phyloP scores from a whole-genome alignment of 2,797 vertebrate genomes.

The Helarctos malayanus region DNA sequence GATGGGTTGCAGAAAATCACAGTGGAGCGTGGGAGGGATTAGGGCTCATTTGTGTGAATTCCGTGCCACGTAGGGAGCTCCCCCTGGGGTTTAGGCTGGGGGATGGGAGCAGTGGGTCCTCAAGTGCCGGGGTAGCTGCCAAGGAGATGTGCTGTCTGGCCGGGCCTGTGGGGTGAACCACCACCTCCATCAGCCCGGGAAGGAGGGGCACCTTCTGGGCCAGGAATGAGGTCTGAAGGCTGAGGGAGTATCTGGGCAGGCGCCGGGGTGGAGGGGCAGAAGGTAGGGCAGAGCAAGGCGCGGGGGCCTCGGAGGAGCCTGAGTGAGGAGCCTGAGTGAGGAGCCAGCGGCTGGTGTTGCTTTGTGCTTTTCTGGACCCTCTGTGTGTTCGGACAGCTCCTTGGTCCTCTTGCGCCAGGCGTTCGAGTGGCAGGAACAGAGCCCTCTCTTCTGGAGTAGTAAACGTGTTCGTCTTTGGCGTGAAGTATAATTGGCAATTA shows the following conservation, averaged over 20 bases:
- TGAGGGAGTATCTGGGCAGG: accelerated
- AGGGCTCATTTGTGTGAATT: accelerated
- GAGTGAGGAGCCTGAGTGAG: not conserved
- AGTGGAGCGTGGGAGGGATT: accelerated
- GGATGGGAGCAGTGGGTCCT: not conserved
- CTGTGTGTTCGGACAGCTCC: accelerated
- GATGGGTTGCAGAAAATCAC: accelerated
- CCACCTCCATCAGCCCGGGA: accelerated
- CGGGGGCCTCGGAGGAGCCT: no score
- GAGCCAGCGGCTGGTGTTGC: no score
- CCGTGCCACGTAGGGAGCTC: no score
- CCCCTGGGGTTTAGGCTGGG: no score
- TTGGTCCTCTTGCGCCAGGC: accelerated
- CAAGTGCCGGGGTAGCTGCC: accelerated
- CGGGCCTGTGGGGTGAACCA: not conserved
- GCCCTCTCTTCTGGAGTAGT: accelerated
- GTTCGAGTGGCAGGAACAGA: accelerated
- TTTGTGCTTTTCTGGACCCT: no score
- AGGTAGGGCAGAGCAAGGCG: accelerated
- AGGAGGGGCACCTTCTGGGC: not conserved
- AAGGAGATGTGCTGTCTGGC: not conserved
- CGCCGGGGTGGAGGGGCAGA: not conserved
- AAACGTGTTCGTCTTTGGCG: not conserved
- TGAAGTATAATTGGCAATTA: not conserved
- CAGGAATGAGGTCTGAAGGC: not conserved